Base-by-base conservation (phyloP, 2,113 vertebrate species). In the Rousettus leschenaultii region DNA sequence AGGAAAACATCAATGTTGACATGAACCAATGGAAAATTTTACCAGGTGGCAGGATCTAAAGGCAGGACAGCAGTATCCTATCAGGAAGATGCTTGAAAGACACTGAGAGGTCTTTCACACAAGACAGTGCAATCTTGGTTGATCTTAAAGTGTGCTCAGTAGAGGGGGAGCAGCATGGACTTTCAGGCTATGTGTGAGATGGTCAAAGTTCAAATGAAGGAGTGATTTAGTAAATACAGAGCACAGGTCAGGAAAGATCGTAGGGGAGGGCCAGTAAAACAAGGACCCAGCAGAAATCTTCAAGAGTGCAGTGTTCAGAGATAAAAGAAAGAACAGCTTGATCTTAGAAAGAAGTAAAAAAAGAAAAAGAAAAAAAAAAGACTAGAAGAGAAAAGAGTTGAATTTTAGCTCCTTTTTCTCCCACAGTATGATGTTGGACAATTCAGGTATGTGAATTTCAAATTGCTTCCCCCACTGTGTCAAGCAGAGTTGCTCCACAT, bases 51-150 rank as follows among this genome's bases (percentile, higher is more conserved):
- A 93, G 28, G 30, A 18, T 71, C 19, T 28, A 57, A 78, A 22
- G 5, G 1, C 40, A 65, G 14, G 6, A 7, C 9, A 71, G 6
- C 6, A 26, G 4, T 1, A 3, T 51, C 16, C 21, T 30, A n/a
- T n/a, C 18, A 48, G 13, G 15, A 22, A 30, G 19, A 89, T 3
- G 13, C 10, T 61, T 18, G 35, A 19, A 45, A 92, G 12, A 19
- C 40, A 3, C 24, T 33, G 9, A 21, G 53, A 71, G 14, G 43
- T 18, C 30, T 1, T 16, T 28, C 19, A 22, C 26, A 43, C 9
- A 48, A 38, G 33, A 22, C 7, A 26, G 30, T 19, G 5, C 5
- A 35, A 70, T 26, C 33, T 15, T 77, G 45, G 38, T 38, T 79
- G 82, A 63, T 5, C 13, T 19, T 66, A 59, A 80, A 26, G 12